These are phyloP conservation scores for Lumbricus terrestris DNA, from an alignment of 2,888 invertebrate genomes.

Conservation along the genomic window DNA sequence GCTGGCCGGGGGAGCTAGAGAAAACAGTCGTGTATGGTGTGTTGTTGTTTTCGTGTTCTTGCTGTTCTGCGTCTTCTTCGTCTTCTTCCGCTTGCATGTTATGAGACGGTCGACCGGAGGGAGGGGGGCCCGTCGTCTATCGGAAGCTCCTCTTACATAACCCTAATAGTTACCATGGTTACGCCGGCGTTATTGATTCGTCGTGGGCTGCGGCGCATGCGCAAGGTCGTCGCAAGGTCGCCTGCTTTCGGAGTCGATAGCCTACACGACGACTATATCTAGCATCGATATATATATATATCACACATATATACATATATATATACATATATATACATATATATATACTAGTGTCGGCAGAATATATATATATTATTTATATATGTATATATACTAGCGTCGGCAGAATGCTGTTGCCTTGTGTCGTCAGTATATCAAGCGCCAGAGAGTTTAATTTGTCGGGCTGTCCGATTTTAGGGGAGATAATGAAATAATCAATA, in stretches of 20 bases:
- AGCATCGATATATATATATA: too few species aligned
- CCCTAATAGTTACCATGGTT: conserved; percentile 10
- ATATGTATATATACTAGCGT: too few species aligned
- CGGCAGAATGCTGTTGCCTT: neutral
- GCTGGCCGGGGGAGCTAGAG: neutral
- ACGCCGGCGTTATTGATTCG: conserved; percentile 4
- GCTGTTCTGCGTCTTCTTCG: too few species aligned
- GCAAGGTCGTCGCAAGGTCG: conserved; percentile 3
- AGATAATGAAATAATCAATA: conserved; percentile 3
- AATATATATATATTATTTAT: too few species aligned
- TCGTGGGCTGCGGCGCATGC: neutral
- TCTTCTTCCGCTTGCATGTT: neutral
- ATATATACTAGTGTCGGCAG: too few species aligned
- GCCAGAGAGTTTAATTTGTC: neutral
- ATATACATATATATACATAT: too few species aligned
- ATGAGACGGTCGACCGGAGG: neutral
- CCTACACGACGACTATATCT: neutral
- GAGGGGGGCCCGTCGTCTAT: neutral
- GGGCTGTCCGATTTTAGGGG: neutral
- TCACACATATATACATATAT: too few species aligned
- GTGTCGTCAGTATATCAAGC: conserved; percentile 3
- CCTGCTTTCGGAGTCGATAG: neutral
- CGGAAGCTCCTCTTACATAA: conserved; percentile 4
- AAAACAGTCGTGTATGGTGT: neutral
- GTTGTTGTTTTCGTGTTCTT: neutral